phyloP scores from a whole-genome alignment of 1,140 invertebrate genomes.

The Drosophila subobscura region DNA sequence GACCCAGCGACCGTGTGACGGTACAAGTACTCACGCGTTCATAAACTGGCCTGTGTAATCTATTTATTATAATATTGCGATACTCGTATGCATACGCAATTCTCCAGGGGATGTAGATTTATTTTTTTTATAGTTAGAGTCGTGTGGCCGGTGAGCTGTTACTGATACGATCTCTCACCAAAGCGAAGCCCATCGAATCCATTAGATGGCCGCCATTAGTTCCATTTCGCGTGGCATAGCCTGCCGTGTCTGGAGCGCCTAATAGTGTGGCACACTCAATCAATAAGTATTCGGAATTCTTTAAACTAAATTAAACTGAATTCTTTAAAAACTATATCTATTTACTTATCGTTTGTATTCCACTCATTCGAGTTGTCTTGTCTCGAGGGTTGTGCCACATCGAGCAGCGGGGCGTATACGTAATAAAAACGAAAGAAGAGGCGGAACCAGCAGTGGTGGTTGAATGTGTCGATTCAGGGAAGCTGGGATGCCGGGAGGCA shows the following conservation, averaged over 20 bases:
- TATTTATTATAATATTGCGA: background rate
- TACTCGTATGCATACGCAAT: too few species aligned
- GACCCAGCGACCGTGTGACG: conserved; percentile 16
- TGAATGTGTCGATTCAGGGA: background rate
- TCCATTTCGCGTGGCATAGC: conserved; percentile 17
- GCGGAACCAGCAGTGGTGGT: conserved; percentile 11
- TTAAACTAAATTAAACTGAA: background rate
- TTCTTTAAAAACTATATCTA: background rate
- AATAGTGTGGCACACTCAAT: background rate
- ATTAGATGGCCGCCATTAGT: conserved; percentile 22
- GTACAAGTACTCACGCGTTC: background rate
- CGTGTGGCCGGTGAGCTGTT: too few species aligned
- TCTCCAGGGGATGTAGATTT: background rate
- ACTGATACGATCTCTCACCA: too few species aligned
- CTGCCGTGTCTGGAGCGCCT: background rate
- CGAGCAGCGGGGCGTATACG: conserved; percentile 64
- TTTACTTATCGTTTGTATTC: too few species aligned
- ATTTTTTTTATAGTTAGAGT: conserved; percentile 5
- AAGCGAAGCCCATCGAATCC: background rate
- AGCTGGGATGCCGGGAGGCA: background rate
- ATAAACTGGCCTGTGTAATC: background rate
- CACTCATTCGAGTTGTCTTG: background rate
- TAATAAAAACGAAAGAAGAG: conserved; percentile 43
- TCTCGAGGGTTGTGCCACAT: conserved; percentile 48
- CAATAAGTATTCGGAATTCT: conserved; percentile 1